Evolutionary conservation across 2,888 invertebrate species (phyloP).

Genomic region (Hydriomena furcata): DNA sequence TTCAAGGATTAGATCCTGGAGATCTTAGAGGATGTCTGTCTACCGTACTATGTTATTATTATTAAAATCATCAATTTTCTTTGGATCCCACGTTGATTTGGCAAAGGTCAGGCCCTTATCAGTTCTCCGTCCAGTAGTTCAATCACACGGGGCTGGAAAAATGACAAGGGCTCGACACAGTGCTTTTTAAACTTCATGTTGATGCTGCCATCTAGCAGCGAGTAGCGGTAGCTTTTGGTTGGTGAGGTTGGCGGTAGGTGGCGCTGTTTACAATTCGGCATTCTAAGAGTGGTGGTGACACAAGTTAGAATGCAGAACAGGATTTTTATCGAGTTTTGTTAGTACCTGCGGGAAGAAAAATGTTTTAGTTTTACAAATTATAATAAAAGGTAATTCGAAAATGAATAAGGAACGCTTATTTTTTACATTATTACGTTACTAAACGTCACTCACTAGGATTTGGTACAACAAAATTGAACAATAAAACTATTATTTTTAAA

Average conservation of each 20-base stretch:
- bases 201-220: conserved; percentile 48
- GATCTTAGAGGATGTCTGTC: no score
- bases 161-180: conserved; percentile 93
- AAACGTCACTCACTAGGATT: no score
- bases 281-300: conserved; percentile 46
- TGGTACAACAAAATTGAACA: no score
- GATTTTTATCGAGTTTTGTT: not conserved
- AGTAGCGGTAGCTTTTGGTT: conserved; percentile 41
- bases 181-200: conserved; percentile 37
- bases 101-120: conserved; percentile 94
- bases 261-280: conserved; percentile 48
- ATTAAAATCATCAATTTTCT: conserved; percentile 18
- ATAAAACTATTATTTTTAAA: no score
- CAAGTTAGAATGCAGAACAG: conserved; percentile 53
- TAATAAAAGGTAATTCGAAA: not conserved
- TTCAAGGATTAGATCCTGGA: no score
- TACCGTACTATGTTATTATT: no score
- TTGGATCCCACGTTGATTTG: conserved; percentile 38
- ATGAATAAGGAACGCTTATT: no score
- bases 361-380: not conserved
- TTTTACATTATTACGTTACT: not conserved
- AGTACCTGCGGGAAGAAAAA: conserved; percentile 21
- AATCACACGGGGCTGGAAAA: conserved; percentile 92
- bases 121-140: conserved; percentile 99
- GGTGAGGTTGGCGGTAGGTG: conserved; percentile 31